phyloP scores from a whole-genome alignment of 1,140 invertebrate species.

The Glossosoma conforme region DNA sequence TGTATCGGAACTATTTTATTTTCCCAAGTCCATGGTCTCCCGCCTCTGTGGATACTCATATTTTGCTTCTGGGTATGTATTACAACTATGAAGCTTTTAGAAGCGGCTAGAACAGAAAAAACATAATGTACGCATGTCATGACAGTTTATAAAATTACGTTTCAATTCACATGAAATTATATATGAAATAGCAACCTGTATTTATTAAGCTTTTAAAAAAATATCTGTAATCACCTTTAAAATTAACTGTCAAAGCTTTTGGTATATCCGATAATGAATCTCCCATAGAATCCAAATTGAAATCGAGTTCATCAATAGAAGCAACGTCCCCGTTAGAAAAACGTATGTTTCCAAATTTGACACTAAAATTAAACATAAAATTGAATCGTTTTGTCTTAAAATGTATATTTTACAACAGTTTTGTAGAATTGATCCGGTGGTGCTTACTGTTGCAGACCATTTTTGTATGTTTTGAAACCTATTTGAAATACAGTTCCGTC shows the following conservation, averaged over 20 bases:
- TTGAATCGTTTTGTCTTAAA: constrained; percentile 4
- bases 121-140: neutral
- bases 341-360: constrained; percentile 35
- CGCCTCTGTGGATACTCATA: constrained; percentile 11
- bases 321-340: constrained; percentile 21
- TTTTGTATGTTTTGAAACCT: constrained; percentile 37
- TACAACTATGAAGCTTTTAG: constrained; percentile 24
- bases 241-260: constrained; percentile 28
- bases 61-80: constrained; percentile 18
- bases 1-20: constrained; percentile 26
- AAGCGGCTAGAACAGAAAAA: constrained; percentile 18
- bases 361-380: constrained; percentile 22
- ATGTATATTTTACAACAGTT: constrained; percentile 8
- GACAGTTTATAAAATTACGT: neutral
- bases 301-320: constrained; percentile 32
- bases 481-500: constrained; percentile 46
- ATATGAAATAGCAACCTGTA: constrained; percentile 6
- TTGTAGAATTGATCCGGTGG: constrained; percentile 9
- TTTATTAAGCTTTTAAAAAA: too few relatives aligned
- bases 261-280: constrained; percentile 27
- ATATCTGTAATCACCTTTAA: constrained; percentile 32
- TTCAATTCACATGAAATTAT: constrained; percentile 12
- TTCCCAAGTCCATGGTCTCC: constrained; percentile 26
- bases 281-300: constrained; percentile 29
- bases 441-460: constrained; percentile 46